Percentiles rank a stretch among this genome's conserved stretches.
Conservation (phyloP, 2,888 invertebrate genomes). For the Polymixis flavicincta region DNA sequence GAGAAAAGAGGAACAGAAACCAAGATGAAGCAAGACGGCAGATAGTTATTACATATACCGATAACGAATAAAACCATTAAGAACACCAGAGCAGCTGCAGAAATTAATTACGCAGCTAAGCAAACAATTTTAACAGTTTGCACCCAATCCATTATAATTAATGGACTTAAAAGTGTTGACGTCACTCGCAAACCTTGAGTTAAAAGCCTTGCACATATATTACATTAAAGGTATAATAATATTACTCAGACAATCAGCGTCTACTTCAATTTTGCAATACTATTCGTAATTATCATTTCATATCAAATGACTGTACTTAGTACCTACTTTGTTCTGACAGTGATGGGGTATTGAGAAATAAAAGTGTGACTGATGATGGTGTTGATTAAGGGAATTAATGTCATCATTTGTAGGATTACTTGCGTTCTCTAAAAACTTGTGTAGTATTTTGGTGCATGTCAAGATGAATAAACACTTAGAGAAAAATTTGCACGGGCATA, state of each 20-base stretch:
- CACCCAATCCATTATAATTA: slow-evolving; percentile 49
- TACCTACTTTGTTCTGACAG: neutral
- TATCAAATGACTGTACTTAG: slow-evolving; percentile 40
- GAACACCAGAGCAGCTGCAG: no score
- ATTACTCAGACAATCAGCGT: slow-evolving; percentile 42
- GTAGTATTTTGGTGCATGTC: no score
- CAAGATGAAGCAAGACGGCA: neutral
- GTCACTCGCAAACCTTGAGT: slow-evolving; percentile 54
- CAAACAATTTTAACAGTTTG: slow-evolving; percentile 23
- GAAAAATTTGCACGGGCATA: neutral
- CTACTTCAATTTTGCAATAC: slow-evolving; percentile 44
- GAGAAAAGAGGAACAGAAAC: neutral
- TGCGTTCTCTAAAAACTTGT: neutral
- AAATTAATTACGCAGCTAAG: neutral
- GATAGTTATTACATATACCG: neutral
- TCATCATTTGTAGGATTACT: neutral
- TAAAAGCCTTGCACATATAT: slow-evolving; percentile 57
- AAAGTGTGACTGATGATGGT: neutral
- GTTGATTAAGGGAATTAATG: neutral
- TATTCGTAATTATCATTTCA: slow-evolving; percentile 41
- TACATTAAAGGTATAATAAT: slow-evolving; percentile 50
- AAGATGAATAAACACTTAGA: neutral
- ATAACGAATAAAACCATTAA: neutral
- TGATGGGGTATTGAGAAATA: slow-evolving; percentile 17
- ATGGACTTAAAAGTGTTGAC: slow-evolving; percentile 48